Evolutionary conservation across 2,113 vertebrate species (phyloP), one percentile per base, ranked within the genome.

Genomic region (Herpailurus yagouaroundi): DNA sequence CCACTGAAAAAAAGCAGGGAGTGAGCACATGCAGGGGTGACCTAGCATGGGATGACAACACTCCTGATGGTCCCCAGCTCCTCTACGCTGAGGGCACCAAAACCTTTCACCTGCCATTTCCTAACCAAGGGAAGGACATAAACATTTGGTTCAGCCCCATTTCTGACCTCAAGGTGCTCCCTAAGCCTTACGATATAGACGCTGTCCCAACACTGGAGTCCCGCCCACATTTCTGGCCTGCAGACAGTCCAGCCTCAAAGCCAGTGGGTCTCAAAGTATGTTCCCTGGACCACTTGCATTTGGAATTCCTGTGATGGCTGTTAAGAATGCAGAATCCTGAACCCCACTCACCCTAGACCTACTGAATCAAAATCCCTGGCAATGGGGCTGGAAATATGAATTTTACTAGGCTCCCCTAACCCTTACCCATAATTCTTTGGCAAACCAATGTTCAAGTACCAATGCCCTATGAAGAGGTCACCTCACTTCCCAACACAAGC

Each of bases 391-490:
- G 36, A 8, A 80, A 18, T 38, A 83, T 5, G 18, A 13, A 87
- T 25, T 89, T 74, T n/a, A 80, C 36, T 74, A 74, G 41, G 9
- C 13, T 73, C 29, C 14, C 27, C 1, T 5, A 23, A 21, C 21
- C 12, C 31, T 7, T 21, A 66, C 25, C 36, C n/a, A 77, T n/a
- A 52, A 93, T 69, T 74, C 9, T 25, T 88, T 50, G 85, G 41
- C 93, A 95, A 97, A 91, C 23, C 69, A 84, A 87, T 92, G n/a
- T 41, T 63, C 66, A 80, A 93, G 71, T 94, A 95, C 48, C 23
- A 33, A 4, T 38, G 11, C 38, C 31, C 38, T 93, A 31, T 13
- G 68, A 15, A 96, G 48, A 92, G 38, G 55, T 60, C 77, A 76
- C 33, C 38, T 69, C 21, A 48, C 29, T 81, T 52, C 5, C 25